Conservation (phyloP, 2,113 vertebrate species). For the Oryctolagus cuniculus region mOryCun1.1 NC_091438.1:49630501-49631000, state of each 20-base stretch:
- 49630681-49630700: background rate
- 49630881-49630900: constrained; percentile 81
- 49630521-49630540: constrained; percentile 30
- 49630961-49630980: constrained; percentile 83
- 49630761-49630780: constrained; percentile 79
- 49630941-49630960: constrained; percentile 80
- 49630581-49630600: constrained; percentile 38
- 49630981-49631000: constrained; percentile 83
- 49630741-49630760: constrained; percentile 82
- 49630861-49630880: constrained; percentile 88
- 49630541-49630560: background rate
- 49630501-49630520: background rate
- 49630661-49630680: constrained; percentile 53
- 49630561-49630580: background rate
- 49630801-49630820: constrained; percentile 71
- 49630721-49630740: constrained; percentile 76
- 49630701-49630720: constrained; percentile 74
- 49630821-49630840: constrained; percentile 81
- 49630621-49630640: constrained; percentile 75
- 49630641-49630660: constrained; percentile 39
- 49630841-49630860: constrained; percentile 84
- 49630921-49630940: constrained; percentile 88
- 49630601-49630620: constrained; percentile 77
- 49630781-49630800: constrained; percentile 59
- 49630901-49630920: constrained; percentile 85